Base-by-base conservation (phyloP, 1,140 invertebrate genomes). In the Thaumatotibia leucotreta region DNA sequence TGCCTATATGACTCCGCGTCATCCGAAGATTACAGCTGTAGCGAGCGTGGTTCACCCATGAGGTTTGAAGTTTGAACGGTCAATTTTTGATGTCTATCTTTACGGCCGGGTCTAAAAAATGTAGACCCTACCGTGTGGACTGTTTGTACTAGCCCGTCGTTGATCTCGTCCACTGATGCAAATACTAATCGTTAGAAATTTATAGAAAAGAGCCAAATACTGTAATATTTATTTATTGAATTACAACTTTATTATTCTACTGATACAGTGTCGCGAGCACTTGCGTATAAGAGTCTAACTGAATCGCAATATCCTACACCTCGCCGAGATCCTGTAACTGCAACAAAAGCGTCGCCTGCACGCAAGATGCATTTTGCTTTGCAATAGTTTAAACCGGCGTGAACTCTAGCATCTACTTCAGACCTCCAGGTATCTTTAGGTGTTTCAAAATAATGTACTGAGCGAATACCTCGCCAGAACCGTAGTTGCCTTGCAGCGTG, bases 231-330 rank as follows among this genome's bases (percentile, higher is more conserved):
- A 20, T 45, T 8, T 17, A 20, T 11, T 45, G 14, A 20, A 45
- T 1, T 20, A 20, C 17, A 20, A 20, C n/a, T 17, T 20, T 33
- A 54, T 67, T 80, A 84, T 45, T 83, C 80, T 33, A 86, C 70
- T 31, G 67, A 64, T 39, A 89, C 69, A 23, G 79, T 84, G 63
- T 88, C 83, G 58, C 87, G 76, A 58, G 79, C 77, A 72, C 83
- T 89, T 9, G 88, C 94, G 76, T 93, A 94, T 73, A 96, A 91
- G 64, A 97, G 92, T 63, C 95, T 92, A 72, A 97, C 92, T 22
- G 95, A 95, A 83, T 97, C 96, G 64, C 96, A 96, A 73, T 93
- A 95, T 23, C 96, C 96, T 24, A 94, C 91, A 20, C 95, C 95
- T 70, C 94, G 92, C 65, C 93, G 92, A 92, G 95, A 96, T 62